Base-by-base conservation (phyloP, 2,113 vertebrate genomes). In the Anolis carolinensis region DNA sequence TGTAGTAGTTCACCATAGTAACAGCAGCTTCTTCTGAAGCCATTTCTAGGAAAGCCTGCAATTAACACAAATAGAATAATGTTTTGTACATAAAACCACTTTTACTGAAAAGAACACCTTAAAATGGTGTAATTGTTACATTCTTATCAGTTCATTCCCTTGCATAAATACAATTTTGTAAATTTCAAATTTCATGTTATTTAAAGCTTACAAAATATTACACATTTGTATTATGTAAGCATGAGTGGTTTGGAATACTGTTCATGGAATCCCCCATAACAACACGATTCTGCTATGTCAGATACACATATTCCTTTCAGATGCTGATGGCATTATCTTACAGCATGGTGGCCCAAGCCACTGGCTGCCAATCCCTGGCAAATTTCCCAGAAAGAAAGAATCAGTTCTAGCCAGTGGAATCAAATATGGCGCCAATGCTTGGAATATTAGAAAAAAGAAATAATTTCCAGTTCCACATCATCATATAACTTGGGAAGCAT, bases 1-100 rank as follows among this genome's bases (percentile, higher is more conserved):
- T 94, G 88, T 97, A 98, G 93, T 97, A 97, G 92, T 96, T 96
- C 87, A 98, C 87, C 97, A 98, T 95, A 87, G 92, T 94, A 94
- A 95, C 82, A 82, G 98, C 97, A 94, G 95, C 95, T 96, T 98
- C 97, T 93, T 97, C 89, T 73, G 97, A 97, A 95, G 95, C 97
- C 97, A 98, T 97, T 97, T 98, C 97, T 95, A 98, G 95, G 92
- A 98, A 96, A 87, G 98, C 98, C 97, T 98, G 90, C 36, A 95
- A 95, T 44, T 80, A 93, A 95, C n/a, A 93, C 62, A 92, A 79
- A 89, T 9, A 88, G 0, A 87, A 11, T 4, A 67, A 68, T 86
- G 5, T 0, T 81, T 71, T 88, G 48, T 91, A 80, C 70, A 62
- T 83, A 89, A 91, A 80, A 86, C 5, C 13, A 87, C 4, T 79